Evolutionary conservation across 2,888 invertebrate genomes (phyloP).

Genomic region (Eristalinus aeneus): DNA sequence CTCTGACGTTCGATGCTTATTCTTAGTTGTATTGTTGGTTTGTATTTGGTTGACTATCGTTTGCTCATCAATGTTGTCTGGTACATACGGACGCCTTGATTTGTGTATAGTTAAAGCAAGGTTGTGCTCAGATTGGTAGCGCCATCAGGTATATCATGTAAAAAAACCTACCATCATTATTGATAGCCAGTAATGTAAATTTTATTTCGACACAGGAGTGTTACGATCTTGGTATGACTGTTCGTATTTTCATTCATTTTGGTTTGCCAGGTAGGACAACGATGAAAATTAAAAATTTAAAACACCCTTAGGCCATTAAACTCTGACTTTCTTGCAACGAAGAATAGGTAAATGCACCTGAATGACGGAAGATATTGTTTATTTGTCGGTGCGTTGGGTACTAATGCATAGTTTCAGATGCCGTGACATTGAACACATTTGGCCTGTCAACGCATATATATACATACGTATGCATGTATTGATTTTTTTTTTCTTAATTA

Average conservation of each 20-base stretch:
- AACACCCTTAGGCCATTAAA: conserved; percentile 16
- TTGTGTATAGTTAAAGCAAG: conserved; percentile 40
- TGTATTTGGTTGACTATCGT: conserved; percentile 51
- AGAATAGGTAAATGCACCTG: conserved; percentile 13
- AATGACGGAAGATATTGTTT: conserved; percentile 15
- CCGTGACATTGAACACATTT: conserved; percentile 43
- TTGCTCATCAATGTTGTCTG: conserved; percentile 41
- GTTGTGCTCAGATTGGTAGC: conserved; percentile 31
- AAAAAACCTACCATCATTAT: conserved; percentile 22
- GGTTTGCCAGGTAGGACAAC: neutral
- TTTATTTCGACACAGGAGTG: conserved; percentile 16
- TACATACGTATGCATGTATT: conserved; percentile 28
- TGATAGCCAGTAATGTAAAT: conserved; percentile 22
- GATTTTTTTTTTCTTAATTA: no score
- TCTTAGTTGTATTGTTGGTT: conserved; percentile 26
- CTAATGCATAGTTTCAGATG: conserved; percentile 42
- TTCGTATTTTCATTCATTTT: neutral
- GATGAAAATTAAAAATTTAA: conserved; percentile 29
- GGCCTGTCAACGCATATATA: conserved; percentile 36
- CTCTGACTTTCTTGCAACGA: conserved; percentile 47
- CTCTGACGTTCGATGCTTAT: conserved; percentile 27
- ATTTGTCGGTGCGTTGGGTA: conserved; percentile 21
- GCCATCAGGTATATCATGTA: conserved; percentile 45
- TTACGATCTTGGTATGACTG: neutral
- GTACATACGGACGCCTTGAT: conserved; percentile 58